Conservation (phyloP, 2,113 vertebrate species). For the Salminus brasiliensis region DNA sequence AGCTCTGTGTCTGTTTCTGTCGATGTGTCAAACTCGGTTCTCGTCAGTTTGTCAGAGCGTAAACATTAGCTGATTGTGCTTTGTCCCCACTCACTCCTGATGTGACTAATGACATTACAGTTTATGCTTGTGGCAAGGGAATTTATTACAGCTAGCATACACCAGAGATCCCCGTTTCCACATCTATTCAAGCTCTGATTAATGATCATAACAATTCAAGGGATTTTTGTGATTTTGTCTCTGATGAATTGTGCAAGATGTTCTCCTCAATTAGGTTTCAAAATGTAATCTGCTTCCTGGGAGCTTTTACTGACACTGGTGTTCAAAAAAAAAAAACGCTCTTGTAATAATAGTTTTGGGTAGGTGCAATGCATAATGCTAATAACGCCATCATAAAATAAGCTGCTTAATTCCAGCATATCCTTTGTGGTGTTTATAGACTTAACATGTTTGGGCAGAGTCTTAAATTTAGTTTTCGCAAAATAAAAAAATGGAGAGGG, state of each 20-base stretch:
- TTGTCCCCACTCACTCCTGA: background rate
- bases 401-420: background rate
- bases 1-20: background rate
- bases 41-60: background rate
- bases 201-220: background rate
- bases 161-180: no score
- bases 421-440: background rate
- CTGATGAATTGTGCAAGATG: background rate
- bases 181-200: no score
- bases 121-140: slow-evolving; percentile 5
- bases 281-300: background rate
- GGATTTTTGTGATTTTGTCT: background rate
- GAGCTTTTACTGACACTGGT: background rate
- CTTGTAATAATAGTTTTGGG: background rate
- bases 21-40: background rate
- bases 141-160: background rate
- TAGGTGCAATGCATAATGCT: background rate
- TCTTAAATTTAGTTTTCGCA: no score
- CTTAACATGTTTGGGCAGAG: background rate
- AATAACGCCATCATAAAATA: background rate
- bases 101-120: slow-evolving; percentile 9
- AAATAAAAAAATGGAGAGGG: no score
- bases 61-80: slow-evolving; percentile 11
- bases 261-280: background rate
- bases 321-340: background rate